Evolutionary conservation across 2,888 invertebrate genomes (phyloP).

Genomic region (Busseola fusca): DNA sequence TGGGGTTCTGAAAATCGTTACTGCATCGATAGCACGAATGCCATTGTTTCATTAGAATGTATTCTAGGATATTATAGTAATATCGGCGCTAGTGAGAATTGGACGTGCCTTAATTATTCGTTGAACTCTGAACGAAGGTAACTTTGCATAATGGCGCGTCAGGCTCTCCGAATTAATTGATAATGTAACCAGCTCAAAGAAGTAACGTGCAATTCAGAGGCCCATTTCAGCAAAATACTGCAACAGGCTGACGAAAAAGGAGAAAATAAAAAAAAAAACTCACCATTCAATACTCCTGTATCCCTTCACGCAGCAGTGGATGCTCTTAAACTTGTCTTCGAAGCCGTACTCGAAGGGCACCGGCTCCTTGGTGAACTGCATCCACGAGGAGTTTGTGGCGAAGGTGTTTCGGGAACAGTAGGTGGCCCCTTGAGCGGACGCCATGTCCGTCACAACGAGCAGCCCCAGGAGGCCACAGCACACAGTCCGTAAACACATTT

Average conservation of each 20-base stretch:
- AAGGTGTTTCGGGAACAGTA: slow-evolving; percentile 90
- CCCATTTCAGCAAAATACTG: background rate
- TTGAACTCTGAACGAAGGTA: slow-evolving; percentile 6
- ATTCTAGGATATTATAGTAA: slow-evolving; percentile 27
- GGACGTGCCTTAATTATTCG: slow-evolving; percentile 8
- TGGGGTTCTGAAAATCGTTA: slow-evolving; percentile 7
- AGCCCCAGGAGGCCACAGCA: slow-evolving; percentile 67
- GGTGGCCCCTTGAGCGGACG: slow-evolving; percentile 73
- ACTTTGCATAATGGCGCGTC: too few species aligned
- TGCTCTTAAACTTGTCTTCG: slow-evolving; percentile 92
- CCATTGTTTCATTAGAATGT: slow-evolving; percentile 6
- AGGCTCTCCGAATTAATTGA: background rate
- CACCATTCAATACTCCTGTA: slow-evolving; percentile 94
- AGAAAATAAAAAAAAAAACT: slow-evolving; percentile 72
- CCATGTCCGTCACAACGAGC: slow-evolving; percentile 68
- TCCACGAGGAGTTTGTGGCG: slow-evolving; percentile 88
- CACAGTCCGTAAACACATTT: slow-evolving; percentile 70
- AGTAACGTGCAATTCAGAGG: background rate
- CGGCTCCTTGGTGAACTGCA: slow-evolving; percentile 93
- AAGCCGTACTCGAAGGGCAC: slow-evolving; percentile 91
- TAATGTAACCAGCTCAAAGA: background rate
- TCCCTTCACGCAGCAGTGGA: slow-evolving; percentile 93
- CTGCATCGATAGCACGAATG: slow-evolving; percentile 8
- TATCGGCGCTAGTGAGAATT: slow-evolving; percentile 5
- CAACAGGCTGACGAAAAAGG: background rate